Percentiles rank a stretch among this genome's conserved stretches.
phyloP scores from a whole-genome alignment of 2,888 invertebrate genomes.

The Chymomyza procnemis region DNA sequence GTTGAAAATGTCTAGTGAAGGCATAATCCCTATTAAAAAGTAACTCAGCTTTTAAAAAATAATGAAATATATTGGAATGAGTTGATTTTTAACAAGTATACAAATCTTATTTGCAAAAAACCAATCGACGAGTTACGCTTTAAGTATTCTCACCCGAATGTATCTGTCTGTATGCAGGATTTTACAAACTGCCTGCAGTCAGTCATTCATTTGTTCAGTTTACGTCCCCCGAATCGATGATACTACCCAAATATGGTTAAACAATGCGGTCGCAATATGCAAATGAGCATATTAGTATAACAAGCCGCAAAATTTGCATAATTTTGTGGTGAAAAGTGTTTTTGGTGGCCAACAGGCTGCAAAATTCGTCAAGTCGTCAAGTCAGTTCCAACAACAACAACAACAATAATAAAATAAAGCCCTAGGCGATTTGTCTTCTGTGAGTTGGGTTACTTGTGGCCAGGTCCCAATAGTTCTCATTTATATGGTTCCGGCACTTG shows the following conservation, averaged over 20 bases:
- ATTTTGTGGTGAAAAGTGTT: conserved; percentile 51
- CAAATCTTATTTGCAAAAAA: no score
- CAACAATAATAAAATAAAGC: not conserved
- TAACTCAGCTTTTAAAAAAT: no score
- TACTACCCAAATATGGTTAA: conserved; percentile 50
- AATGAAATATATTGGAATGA: no score
- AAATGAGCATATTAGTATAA: conserved; percentile 63
- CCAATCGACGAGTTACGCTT: no score
- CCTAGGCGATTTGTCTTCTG: not conserved
- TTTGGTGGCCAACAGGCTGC: conserved; percentile 4
- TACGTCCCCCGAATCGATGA: conserved; percentile 22
- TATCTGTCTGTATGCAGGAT: conserved; percentile 2
- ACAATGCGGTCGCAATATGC: conserved; percentile 62
- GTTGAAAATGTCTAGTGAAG: no score
- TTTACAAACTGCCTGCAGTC: conserved; percentile 9
- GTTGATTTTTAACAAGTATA: no score
- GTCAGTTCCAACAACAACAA: not conserved
- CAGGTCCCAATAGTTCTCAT: not conserved
- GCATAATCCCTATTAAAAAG: no score
- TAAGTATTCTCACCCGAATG: no score
- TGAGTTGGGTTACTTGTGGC: not conserved
- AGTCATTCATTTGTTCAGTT: conserved; percentile 9
- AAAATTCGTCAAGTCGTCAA: not conserved
- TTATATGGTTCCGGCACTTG: not conserved
- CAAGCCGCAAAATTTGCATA: conserved; percentile 57